Evolutionary conservation across 1,140 invertebrate genomes (phyloP), one percentile per base, ranked within the genome.

Genomic region (Drosophila punjabiensis): DNA sequence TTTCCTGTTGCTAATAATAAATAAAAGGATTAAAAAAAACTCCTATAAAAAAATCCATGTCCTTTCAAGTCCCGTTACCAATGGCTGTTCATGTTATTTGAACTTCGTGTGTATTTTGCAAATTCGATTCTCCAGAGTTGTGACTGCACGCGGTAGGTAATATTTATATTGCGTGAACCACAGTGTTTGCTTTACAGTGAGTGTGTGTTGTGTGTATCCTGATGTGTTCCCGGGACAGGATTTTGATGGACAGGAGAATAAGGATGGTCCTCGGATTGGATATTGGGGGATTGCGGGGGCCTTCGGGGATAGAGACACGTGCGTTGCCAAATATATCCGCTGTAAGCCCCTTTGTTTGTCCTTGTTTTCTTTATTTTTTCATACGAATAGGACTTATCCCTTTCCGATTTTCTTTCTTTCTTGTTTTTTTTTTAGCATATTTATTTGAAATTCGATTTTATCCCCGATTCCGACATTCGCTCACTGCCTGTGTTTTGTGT

Each of bases 111-210:
- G 37, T 82, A 30, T 71, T 81, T 70, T 70, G 61, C 61, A 75
- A 84, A 81, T 85, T 85, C 81, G 78, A 81, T 66, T 85, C 82
- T 78, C 76, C 55, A 0, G 55, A 16, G 55, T 52, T 59, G 58
- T 48, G 53, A 68, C 67, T 41, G 45, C 66, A 50, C 73, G 64
- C 67, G 81, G 76, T 86, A 81, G 82, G 67, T 85, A 85, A 86
- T 85, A 85, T 85, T 85, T 85, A 79, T 64, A 78, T 85, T 85
- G 82, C 74, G 82, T 86, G 82, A 82, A 82, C 85, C 85, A 24
- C 35, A 82, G 74, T 86, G 74, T 84, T 84, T 86, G 82, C 77
- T 79, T 78, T 86, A 43, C 70, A 75, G 78, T 62, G 47, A 14
- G 47, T 50, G 41, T 45, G 5, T 50, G 18, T 3, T 61, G 80